Conservation (phyloP, 2,113 vertebrate genomes). For the Apodemus speciosus region DNA sequence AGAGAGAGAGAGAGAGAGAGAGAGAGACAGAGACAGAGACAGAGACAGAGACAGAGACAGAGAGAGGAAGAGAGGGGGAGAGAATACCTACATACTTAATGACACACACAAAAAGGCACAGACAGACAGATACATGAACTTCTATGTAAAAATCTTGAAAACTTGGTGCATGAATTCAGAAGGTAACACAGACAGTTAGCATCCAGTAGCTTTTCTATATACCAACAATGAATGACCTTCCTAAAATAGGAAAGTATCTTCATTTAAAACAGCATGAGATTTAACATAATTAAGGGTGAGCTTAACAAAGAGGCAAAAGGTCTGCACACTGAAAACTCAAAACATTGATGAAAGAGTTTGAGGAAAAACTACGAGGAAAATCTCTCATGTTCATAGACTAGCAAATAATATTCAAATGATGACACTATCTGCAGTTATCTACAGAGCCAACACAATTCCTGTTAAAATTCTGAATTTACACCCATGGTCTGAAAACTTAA, state of each 20-base stretch:
- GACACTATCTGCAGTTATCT: neutral
- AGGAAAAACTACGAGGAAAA: neutral
- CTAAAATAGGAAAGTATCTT: no score
- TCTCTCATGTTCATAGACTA: no score
- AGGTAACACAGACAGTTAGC: neutral
- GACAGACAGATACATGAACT: neutral
- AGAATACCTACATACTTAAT: no score
- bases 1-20: no score
- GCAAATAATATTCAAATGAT: neutral
- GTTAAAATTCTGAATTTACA: neutral
- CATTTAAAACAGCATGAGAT: neutral
- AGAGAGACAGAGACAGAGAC: no score
- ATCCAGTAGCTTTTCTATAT: neutral
- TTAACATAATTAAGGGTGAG: neutral
- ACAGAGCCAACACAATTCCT: neutral
- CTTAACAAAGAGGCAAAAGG: neutral
- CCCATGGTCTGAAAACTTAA: neutral
- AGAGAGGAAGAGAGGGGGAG: no score
- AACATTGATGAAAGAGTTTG: neutral
- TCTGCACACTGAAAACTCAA: neutral
- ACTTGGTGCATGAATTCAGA: neutral
- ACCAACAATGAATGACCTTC: no score
- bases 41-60: no score
- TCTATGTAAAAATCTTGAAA: neutral
- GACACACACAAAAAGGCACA: neutral